These are phyloP conservation scores for Myripristis murdjan DNA, from an alignment of 2,797 vertebrate species.

Conservation along the genomic window DNA sequence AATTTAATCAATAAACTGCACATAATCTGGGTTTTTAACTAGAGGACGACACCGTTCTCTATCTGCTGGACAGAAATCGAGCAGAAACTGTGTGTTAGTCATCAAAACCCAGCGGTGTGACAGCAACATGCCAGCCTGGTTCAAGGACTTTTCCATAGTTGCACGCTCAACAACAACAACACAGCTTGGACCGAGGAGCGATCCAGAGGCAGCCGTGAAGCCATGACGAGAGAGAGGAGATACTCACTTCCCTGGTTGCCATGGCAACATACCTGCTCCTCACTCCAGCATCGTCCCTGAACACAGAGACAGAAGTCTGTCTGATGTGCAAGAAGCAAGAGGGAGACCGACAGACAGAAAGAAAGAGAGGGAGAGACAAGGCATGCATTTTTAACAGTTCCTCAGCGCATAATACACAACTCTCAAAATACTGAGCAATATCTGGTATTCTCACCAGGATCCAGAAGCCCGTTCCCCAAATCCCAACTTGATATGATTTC, in stretches of 20 bases:
- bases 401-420: slow-evolving; percentile 9
- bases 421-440: slow-evolving; percentile 4
- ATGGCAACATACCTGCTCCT: slow-evolving; percentile 81
- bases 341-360: not conserved
- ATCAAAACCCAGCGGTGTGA: slow-evolving; percentile 2
- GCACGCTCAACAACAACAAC: slow-evolving; percentile 15
- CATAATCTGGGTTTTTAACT: not conserved
- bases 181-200: slow-evolving; percentile 34
- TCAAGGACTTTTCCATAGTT: slow-evolving; percentile 3
- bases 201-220: slow-evolving; percentile 46
- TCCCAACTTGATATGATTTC: not conserved
- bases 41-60: too few species aligned
- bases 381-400: slow-evolving; percentile 27
- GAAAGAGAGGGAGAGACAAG: slow-evolving; percentile 10
- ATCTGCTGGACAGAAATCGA: not conserved
- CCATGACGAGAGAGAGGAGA: slow-evolving; percentile 44
- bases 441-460: slow-evolving; percentile 25
- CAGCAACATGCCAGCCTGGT: not conserved
- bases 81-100: not conserved
- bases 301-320: slow-evolving; percentile 51
- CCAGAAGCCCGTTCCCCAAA: not conserved
- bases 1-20: not conserved
- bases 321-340: slow-evolving; percentile 45
- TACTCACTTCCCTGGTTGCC: slow-evolving; percentile 77
- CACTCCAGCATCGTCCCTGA: slow-evolving; percentile 69